phyloP scores from a whole-genome alignment of 2,797 vertebrate genomes.

The Dendrocincla tyrannina region DNA sequence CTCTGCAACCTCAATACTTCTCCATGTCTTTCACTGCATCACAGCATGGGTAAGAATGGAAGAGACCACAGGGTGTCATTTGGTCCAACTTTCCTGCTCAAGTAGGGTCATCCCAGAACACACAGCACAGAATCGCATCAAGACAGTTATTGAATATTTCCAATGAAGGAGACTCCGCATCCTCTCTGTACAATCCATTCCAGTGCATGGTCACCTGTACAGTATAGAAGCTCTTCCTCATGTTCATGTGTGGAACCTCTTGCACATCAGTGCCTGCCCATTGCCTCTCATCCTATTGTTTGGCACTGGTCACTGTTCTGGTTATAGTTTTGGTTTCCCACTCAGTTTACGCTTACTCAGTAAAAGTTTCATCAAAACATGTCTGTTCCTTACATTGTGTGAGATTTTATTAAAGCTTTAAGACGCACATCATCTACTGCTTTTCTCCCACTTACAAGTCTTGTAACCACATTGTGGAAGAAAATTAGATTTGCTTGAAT shows the following conservation, averaged over 20 bases:
- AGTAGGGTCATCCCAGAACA: not conserved
- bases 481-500: not conserved
- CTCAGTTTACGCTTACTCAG: fast-evolving
- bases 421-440: not conserved
- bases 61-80: not conserved
- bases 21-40: not conserved
- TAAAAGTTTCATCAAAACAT: not conserved
- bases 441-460: not conserved
- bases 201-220: not conserved
- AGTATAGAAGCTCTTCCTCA: not conserved
- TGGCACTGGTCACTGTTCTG: not conserved
- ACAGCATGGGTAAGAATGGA: too few relatives aligned
- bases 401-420: not conserved
- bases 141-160: not conserved
- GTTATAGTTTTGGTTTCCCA: not conserved
- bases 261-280: not conserved
- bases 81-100: not conserved
- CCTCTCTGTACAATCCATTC: not conserved
- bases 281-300: not conserved
- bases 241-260: not conserved
- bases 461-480: not conserved
- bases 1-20: not conserved
- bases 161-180: not conserved
- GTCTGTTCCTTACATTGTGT: fast-evolving
- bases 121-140: fast-evolving